Evolutionary conservation across 2,888 invertebrate genomes (phyloP), one percentile per base, ranked within the genome.

Genomic region (Atethmia centrago): DNA sequence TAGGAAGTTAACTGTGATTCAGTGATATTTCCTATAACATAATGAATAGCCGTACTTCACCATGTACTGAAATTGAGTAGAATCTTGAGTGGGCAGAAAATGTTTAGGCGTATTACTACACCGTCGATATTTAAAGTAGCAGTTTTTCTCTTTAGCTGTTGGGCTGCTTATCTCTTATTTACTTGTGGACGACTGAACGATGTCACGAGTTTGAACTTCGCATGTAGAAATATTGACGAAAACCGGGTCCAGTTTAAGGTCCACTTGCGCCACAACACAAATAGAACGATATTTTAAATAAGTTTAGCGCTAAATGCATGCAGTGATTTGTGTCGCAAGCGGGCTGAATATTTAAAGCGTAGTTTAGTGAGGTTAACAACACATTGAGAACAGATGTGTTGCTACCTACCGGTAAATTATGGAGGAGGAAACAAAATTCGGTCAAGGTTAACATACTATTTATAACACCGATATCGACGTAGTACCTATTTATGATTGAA

Each of bases 1-100:
- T 42, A 53, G 45, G 36, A 45, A 71, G 36, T 31, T 10, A 31
- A 45, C 25, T 45, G 16, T 71, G 71, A 71, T 45, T 71, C 71
- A 36, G 0, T 25, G 25, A 25, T 55, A 55, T 71, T 71, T 55
- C 36, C 53, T 45, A 0, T 19, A 68, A 31, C 40, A 19, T 10
- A 14, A 14, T 68, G 3, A 65, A 40, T 40, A 56, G 51, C 67
- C 68, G 36, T 66, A 16, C 7, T 40, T 49, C 47, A 68, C 21
- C 19, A 21, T n/a, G 8, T 25, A 19, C 21, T 7, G 5, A 67
- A 36, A 12, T 4, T 42, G 16, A 3, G 14, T 16, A 19, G 10
- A 40, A 42, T 55, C 36, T 1, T 62, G 45, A 64, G 65, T 25
- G 14, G 45, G 47, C 14, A 49, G 66, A 40, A n/a, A 63, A 42